Conservation (phyloP, 30 jellyfish, hydroid and myxozoan species). For the Pseudorhiza aurosa region DNA sequence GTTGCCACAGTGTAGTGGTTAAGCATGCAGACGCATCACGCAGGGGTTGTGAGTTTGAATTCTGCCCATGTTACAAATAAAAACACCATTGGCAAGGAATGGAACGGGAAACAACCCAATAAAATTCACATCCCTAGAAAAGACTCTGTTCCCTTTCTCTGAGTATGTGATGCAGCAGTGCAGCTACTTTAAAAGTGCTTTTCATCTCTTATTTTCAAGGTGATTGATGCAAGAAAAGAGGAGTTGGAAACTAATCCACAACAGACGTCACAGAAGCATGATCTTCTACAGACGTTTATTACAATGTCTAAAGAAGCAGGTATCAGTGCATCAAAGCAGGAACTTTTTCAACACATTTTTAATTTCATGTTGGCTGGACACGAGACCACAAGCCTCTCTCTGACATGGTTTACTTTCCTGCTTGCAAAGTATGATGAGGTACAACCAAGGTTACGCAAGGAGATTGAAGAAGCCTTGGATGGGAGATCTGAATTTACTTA, state of each 20-base stretch:
- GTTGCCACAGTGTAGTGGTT: no score
- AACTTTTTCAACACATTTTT: slow-evolving; percentile 42
- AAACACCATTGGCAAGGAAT: no score
- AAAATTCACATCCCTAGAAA: no score
- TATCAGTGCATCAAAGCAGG: slow-evolving; percentile 30
- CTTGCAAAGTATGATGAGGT: slow-evolving; percentile 38
- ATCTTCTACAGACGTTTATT: slow-evolving; percentile 23
- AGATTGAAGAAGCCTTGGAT: slow-evolving; percentile 5
- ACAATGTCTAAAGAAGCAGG: slow-evolving; percentile 38
- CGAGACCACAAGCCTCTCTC: slow-evolving; percentile 60
- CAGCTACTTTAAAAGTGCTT: no score
- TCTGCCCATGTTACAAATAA: no score
- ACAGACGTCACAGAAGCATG: neutral
- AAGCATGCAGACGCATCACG: no score
- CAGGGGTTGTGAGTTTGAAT: no score
- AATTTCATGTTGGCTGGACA: slow-evolving; percentile 70
- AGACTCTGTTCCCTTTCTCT: no score
- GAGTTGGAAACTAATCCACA: neutral
- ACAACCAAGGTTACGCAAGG: slow-evolving; percentile 22
- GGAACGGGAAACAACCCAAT: no score
- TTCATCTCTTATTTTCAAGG: no score
- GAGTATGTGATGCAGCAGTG: no score
- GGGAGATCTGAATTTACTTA: slow-evolving; percentile 14
- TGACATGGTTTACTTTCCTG: slow-evolving; percentile 45
- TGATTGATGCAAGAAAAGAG: slow-evolving; percentile 8